These are phyloP conservation scores for Epinephelus cyanopodus DNA, from an alignment of 2,113 vertebrate species.

Conservation along the genomic window DNA sequence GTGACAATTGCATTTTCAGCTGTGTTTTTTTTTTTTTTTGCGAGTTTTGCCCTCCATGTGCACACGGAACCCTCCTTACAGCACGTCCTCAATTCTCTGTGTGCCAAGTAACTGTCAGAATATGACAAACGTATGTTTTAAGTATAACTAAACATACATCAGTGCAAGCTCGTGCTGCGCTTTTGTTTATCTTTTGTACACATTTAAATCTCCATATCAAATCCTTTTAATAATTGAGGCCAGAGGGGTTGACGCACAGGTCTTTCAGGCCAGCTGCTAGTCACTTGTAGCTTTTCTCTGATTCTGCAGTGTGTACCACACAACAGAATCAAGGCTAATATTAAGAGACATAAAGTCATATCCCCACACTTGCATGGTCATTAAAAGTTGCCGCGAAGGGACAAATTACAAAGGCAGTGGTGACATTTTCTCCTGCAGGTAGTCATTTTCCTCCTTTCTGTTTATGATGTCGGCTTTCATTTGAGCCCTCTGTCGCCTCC, in stretches of 20 bases:
- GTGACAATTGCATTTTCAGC: conserved; percentile 53
- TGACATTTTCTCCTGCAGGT: conserved; percentile 74
- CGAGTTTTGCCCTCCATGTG: conserved; percentile 25
- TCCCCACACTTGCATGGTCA: conserved; percentile 65
- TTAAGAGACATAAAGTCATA: conserved; percentile 69
- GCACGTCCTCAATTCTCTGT: conserved; percentile 26
- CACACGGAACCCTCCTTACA: conserved; percentile 4
- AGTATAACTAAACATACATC: conserved; percentile 55
- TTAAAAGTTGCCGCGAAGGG: conserved; percentile 73
- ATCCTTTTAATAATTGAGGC: conserved; percentile 56
- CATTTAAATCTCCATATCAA: conserved; percentile 43
- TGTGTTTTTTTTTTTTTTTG: conserved; percentile 21
- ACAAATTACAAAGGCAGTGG: conserved; percentile 80
- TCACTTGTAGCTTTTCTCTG: conserved; percentile 43
- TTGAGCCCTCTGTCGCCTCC: conserved; percentile 69
- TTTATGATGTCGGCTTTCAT: conserved; percentile 80
- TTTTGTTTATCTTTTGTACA: conserved; percentile 62
- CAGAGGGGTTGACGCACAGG: conserved; percentile 23
- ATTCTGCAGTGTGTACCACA: conserved; percentile 39
- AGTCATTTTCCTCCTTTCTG: conserved; percentile 81
- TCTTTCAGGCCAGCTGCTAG: conserved; percentile 30
- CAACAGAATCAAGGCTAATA: conserved; percentile 67
- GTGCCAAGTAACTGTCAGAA: conserved; percentile 55
- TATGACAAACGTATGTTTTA: conserved; percentile 60
- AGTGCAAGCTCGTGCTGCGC: conserved; percentile 21